phyloP scores from a whole-genome alignment of 2,888 invertebrate species.

The Cinara cedri region DNA sequence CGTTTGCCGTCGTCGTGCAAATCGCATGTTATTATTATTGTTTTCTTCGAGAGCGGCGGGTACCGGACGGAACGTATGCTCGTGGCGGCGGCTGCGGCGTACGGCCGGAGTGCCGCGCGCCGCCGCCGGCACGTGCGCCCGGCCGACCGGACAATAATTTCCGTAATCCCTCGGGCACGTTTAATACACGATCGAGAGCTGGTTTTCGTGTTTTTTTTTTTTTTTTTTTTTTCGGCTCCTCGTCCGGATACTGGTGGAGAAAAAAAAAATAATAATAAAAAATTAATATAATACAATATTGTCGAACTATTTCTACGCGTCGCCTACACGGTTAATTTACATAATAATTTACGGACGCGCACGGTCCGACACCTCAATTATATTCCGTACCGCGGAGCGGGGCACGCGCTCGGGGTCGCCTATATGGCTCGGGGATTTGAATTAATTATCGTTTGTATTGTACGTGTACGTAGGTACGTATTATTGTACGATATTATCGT shows the following conservation, averaged over 20 bases:
- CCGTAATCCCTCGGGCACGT: conserved; percentile 26
- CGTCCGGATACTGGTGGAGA: conserved; percentile 5
- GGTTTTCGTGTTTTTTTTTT: neutral
- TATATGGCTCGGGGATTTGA: conserved; percentile 41
- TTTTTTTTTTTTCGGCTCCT: conserved; percentile 3
- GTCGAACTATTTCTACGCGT: neutral
- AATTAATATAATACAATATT: conserved; percentile 13
- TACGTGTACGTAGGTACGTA: too few relatives aligned
- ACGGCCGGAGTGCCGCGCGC: conserved; percentile 8
- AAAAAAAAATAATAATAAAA: neutral
- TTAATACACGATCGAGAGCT: neutral
- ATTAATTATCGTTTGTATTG: conserved; percentile 32
- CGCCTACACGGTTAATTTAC: conserved; percentile 27
- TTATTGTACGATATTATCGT: too few relatives aligned
- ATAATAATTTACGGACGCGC: conserved; percentile 30
- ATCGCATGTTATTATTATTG: conserved; percentile 33
- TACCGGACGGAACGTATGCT: conserved; percentile 12
- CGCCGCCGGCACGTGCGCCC: conserved; percentile 27
- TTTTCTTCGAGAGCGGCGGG: conserved; percentile 24
- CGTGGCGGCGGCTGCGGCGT: neutral
- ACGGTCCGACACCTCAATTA: conserved; percentile 44
- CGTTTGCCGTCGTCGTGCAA: conserved; percentile 21
- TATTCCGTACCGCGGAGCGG: too few relatives aligned
- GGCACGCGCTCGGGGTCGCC: neutral
- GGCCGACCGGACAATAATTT: conserved; percentile 45